Evolutionary conservation across 2,888 invertebrate species (phyloP).

Genomic region (Euplexia lucipara): DNA sequence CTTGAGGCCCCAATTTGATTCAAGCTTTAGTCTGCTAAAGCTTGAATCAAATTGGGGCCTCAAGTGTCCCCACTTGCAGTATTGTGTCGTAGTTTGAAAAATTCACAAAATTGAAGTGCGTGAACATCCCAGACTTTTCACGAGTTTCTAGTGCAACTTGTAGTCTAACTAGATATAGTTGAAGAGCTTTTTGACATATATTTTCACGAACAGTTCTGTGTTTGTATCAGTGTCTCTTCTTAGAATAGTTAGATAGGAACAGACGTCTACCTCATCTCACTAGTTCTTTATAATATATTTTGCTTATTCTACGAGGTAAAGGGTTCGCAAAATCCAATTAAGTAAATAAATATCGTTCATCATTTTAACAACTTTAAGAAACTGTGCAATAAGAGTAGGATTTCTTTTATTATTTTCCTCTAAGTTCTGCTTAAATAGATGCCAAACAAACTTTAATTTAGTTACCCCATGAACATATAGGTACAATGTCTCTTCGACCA

Average conservation of each 20-base stretch:
- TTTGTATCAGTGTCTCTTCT: too few species aligned
- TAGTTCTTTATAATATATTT: too few species aligned
- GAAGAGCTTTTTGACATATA: neutral
- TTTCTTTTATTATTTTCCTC: neutral
- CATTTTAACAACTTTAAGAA: neutral
- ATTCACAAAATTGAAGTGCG: conserved; percentile 13
- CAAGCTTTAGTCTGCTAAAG: too few species aligned
- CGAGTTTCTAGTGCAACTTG: neutral
- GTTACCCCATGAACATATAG: neutral
- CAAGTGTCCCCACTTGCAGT: conserved; percentile 1
- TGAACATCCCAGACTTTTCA: neutral
- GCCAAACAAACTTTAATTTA: neutral
- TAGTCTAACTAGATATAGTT: neutral
- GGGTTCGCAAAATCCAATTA: too few species aligned
- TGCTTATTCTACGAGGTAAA: too few species aligned
- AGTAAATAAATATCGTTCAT: too few species aligned
- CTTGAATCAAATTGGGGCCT: conserved; percentile 28
- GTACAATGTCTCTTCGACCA: too few species aligned
- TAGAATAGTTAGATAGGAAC: too few species aligned
- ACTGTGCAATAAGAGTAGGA: neutral
- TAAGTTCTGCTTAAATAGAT: neutral
- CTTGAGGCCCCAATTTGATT: too few species aligned
- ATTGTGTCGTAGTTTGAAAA: conserved; percentile 15
- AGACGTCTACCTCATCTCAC: too few species aligned
- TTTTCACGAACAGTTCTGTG: neutral